Conservation (phyloP, 2,888 invertebrate genomes). For the Eupithecia pulchellata region DNA sequence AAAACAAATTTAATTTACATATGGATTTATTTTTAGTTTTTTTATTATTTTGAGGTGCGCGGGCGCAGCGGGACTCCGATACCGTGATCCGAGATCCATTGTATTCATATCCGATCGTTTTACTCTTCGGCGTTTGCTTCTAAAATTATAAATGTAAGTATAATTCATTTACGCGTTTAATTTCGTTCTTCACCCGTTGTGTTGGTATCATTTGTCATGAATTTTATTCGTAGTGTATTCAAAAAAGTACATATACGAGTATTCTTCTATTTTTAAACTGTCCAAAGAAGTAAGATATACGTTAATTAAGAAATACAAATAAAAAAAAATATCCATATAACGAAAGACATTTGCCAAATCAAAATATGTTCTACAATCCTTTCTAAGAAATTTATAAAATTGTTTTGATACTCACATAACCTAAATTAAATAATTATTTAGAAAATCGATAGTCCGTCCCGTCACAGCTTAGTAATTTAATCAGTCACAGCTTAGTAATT, state of each 20-base stretch:
- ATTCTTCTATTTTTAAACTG: background rate
- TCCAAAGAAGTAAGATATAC: no score
- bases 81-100: conserved; percentile 69
- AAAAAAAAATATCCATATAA: no score
- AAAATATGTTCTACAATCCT: no score
- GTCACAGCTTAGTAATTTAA: conserved; percentile 31
- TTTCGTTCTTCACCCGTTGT: conserved; percentile 38
- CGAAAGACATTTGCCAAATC: no score
- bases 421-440: background rate
- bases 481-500: conserved; percentile 23
- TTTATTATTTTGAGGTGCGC: conserved; percentile 72
- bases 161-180: conserved; percentile 51
- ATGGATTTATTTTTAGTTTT: conserved; percentile 76
- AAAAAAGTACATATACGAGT: background rate
- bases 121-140: conserved; percentile 76
- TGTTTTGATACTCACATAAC: background rate
- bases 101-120: conserved; percentile 75
- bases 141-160: conserved; percentile 78
- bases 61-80: conserved; percentile 74
- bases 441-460: background rate
- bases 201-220: conserved; percentile 41
- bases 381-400: background rate
- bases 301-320: no score
- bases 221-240: conserved; percentile 36
- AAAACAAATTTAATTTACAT: conserved; percentile 81